Conservation (phyloP, 2,888 invertebrate species). For the Celastrina argiolus region DNA sequence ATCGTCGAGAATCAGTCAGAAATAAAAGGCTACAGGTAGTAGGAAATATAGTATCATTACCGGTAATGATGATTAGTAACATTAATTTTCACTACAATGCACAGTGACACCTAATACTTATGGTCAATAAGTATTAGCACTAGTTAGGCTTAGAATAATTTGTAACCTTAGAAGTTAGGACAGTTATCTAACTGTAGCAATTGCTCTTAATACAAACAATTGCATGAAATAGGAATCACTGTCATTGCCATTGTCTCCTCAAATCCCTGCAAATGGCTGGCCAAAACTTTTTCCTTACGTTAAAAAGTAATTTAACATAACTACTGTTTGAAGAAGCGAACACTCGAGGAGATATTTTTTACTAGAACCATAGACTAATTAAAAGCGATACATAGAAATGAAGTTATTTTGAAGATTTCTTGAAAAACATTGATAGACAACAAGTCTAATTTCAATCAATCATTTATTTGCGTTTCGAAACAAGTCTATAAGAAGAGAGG, state of each 20-base stretch:
- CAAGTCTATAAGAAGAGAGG: neutral
- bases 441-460: no score
- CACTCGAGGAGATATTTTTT: neutral
- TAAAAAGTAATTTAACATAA: neutral
- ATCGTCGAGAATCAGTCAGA: neutral
- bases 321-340: neutral
- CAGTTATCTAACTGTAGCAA: neutral
- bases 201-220: neutral
- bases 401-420: no score
- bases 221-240: neutral
- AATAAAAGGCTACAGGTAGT: neutral
- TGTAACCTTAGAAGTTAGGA: neutral
- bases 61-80: neutral
- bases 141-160: neutral
- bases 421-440: no score
- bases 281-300: neutral
- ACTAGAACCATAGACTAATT: no score
- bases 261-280: neutral
- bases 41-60: no score
- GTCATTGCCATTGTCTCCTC: neutral
- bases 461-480: no score
- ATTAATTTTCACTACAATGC: neutral
- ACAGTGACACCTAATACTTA: no score
- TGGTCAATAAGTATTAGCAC: no score
- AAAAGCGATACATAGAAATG: no score